A percentile compares a stretch with the other conserved stretches of the same genome.
Conservation (phyloP, 2,888 invertebrate genomes). For the Rhopalosiphum nymphaeae region DNA sequence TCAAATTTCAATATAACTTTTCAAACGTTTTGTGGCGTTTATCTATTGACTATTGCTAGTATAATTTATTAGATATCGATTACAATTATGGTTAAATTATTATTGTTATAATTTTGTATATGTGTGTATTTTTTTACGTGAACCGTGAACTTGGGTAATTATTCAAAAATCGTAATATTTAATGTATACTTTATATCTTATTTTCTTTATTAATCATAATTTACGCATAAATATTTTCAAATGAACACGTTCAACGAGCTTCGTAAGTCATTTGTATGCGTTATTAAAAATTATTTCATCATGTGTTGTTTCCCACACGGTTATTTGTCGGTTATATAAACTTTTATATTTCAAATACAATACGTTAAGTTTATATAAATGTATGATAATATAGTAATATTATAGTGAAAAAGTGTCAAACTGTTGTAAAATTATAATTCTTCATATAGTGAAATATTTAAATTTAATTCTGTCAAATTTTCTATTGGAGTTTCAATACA, state of each 20-base stretch:
- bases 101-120: background rate
- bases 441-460: background rate
- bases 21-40: background rate
- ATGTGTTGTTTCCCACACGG: background rate
- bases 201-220: background rate
- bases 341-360: background rate
- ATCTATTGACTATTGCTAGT: background rate
- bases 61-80: background rate
- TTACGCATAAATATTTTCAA: background rate
- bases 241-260: background rate
- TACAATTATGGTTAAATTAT: background rate
- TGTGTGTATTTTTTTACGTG: background rate
- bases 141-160: background rate
- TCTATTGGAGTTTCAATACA: background rate
- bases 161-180: background rate
- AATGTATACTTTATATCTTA: background rate
- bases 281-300: background rate
- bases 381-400: background rate
- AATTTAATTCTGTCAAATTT: background rate
- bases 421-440: conserved; percentile 12
- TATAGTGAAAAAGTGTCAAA: background rate
- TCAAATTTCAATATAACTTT: background rate
- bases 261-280: background rate
- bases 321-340: background rate
- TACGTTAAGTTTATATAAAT: background rate